These are phyloP conservation scores for Stegostoma tigrinum DNA, from an alignment of 2,113 vertebrate species.

Conservation along the genomic window DNA sequence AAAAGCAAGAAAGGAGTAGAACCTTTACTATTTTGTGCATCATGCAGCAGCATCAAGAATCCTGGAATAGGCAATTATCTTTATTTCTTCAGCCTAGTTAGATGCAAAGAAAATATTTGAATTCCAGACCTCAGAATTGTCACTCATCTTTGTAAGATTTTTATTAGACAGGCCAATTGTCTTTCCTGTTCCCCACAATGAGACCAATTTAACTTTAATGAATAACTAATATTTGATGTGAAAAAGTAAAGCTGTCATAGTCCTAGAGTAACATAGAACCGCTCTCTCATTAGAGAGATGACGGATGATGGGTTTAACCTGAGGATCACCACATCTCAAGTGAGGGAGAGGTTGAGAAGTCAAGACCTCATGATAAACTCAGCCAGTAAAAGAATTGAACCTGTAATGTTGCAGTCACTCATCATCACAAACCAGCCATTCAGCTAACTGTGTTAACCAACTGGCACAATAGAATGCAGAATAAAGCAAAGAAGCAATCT, in stretches of 20 bases:
- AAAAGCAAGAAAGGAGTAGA: not conserved
- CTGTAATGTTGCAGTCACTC: too few species aligned
- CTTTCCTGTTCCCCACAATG: not conserved
- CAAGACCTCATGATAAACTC: too few species aligned
- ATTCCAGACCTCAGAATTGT: not conserved
- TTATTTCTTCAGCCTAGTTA: not conserved
- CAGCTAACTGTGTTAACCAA: too few species aligned
- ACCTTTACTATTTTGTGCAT: not conserved
- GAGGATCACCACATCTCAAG: too few species aligned
- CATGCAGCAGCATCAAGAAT: not conserved
- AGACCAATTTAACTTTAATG: not conserved
- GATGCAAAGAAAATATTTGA: not conserved
- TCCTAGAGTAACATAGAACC: too few species aligned
- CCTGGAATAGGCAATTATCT: not conserved
- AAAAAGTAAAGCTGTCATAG: too few species aligned
- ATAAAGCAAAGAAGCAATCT: not conserved
- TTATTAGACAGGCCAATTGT: not conserved
- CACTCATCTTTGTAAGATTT: not conserved
- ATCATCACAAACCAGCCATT: too few species aligned
- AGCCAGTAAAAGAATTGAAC: too few species aligned
- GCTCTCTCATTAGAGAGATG: too few species aligned
- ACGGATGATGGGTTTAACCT: too few species aligned
- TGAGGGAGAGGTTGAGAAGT: too few species aligned
- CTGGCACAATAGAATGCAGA: too few species aligned
- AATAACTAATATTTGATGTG: not conserved